Percentiles rank a stretch among this genome's conserved stretches.
These are phyloP conservation scores for Rhegmatorhina hoffmannsi DNA, from an alignment of 2,113 vertebrate species.

Conservation along the genomic window DNA sequence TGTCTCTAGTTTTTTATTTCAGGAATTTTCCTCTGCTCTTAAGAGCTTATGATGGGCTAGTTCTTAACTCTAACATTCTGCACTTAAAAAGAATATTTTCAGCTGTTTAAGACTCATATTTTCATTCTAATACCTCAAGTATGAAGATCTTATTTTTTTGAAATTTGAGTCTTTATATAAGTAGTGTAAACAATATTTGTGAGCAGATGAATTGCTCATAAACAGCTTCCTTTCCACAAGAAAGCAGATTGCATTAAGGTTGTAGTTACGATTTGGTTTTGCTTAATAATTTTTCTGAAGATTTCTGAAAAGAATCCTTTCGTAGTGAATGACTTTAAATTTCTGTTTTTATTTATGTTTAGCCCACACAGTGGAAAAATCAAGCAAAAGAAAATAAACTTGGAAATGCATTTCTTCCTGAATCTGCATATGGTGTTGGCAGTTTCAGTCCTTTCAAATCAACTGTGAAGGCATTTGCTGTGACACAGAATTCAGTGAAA, in stretches of 20 bases:
- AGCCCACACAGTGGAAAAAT: conserved; percentile 76
- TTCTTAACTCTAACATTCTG: background rate
- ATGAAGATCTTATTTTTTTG: background rate
- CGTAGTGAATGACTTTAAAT: background rate
- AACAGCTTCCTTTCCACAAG: background rate
- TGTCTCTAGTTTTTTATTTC: background rate
- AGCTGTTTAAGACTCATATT: background rate
- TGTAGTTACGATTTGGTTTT: background rate
- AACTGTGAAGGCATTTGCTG: conserved; percentile 65
- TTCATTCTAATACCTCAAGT: background rate
- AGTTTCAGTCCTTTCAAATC: conserved; percentile 76
- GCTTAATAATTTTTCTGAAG: background rate
- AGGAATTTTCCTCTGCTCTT: background rate
- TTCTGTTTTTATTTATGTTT: conserved; percentile 39
- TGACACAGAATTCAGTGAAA: conserved; percentile 67
- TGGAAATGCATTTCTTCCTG: conserved; percentile 66
- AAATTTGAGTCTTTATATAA: background rate
- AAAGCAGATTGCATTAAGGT: background rate
- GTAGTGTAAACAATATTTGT: background rate
- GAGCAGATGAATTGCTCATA: background rate
- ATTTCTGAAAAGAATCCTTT: background rate
- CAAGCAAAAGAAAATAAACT: conserved; percentile 79
- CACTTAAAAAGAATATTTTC: background rate
- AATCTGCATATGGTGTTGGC: conserved; percentile 66
- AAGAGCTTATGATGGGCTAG: background rate